A percentile compares a stretch with the other conserved stretches of the same genome.
Evolutionary conservation across 92 coral and sea anemone genomes (phyloP).

Genomic region (Porites divaricata): DNA sequence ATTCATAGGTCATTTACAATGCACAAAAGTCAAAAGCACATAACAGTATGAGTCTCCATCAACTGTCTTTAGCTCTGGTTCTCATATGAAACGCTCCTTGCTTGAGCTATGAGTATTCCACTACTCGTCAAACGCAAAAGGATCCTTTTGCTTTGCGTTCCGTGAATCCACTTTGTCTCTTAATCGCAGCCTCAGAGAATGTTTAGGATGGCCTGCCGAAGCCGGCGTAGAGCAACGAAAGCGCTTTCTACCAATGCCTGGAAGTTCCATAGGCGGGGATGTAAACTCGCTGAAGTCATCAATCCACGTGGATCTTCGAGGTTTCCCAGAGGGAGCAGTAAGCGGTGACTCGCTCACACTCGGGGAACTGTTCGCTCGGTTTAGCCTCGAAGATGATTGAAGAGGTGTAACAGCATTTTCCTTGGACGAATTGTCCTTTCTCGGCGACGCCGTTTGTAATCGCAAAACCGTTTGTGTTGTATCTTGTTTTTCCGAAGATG

Average conservation of each 20-base stretch:
- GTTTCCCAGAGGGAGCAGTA: constrained; percentile 11
- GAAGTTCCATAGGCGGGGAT: constrained; percentile 16
- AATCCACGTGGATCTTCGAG: constrained; percentile 42
- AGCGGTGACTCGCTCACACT: constrained; percentile 11
- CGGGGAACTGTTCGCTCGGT: constrained; percentile 3
- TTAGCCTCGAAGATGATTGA: background rate
- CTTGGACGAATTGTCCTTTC: background rate
- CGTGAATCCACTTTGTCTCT: background rate
- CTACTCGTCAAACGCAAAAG: constrained; percentile 31
- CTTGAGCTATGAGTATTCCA: background rate
- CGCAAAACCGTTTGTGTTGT: background rate
- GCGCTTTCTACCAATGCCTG: background rate
- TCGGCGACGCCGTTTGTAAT: background rate
- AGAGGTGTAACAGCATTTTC: background rate
- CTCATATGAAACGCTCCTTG: too few relatives aligned
- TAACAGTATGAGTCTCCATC: too few relatives aligned
- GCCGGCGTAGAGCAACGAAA: constrained; percentile 22
- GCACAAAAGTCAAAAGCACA: too few relatives aligned
- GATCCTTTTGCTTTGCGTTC: constrained; percentile 12
- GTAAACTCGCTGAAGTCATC: constrained; percentile 15
- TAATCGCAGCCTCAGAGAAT: constrained; percentile 2
- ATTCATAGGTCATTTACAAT: too few relatives aligned
- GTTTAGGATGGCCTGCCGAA: background rate
- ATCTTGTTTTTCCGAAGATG: background rate
- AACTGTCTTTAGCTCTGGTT: too few relatives aligned